phyloP scores from a whole-genome alignment of 2,888 invertebrate genomes.

The Spisula subtruncata region DNA sequence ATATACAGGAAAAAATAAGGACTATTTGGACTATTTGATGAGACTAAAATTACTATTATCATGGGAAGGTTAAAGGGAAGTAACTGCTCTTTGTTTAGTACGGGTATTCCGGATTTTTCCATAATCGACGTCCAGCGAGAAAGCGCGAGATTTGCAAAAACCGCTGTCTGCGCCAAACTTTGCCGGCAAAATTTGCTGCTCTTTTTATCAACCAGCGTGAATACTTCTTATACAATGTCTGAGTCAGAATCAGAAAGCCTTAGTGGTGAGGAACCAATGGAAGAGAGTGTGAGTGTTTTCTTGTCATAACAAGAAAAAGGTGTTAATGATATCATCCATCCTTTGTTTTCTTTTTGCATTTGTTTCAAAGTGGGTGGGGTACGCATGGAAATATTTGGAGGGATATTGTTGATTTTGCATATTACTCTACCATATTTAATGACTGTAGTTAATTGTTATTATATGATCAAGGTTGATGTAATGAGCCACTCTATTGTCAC shows the following conservation, averaged over 20 bases:
- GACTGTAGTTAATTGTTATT: not conserved
- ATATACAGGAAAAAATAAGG: no score
- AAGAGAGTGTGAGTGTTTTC: conserved; percentile 70
- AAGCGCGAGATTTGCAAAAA: conserved; percentile 33
- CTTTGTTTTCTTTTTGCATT: conserved; percentile 8
- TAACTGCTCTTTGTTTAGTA: not conserved
- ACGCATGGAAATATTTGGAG: not conserved
- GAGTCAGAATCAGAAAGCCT: conserved; percentile 80
- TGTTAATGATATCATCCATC: not conserved
- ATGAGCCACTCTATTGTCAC: no score
- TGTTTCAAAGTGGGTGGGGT: conserved; percentile 41
- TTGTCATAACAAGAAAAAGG: not conserved
- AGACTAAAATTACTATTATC: no score
- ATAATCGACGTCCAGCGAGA: not conserved
- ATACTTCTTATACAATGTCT: conserved; percentile 70
- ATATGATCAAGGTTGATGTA: not conserved
- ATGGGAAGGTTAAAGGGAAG: not conserved
- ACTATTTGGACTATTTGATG: no score
- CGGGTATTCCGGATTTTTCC: not conserved
- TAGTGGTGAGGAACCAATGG: conserved; percentile 79
- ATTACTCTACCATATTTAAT: not conserved
- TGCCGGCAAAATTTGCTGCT: conserved; percentile 4
- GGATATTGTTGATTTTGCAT: not conserved
- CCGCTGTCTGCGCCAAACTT: conserved; percentile 43
- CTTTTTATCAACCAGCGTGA: not conserved